Conservation (phyloP, 2,888 invertebrate genomes). For the Yponomeuta sedellus region DNA sequence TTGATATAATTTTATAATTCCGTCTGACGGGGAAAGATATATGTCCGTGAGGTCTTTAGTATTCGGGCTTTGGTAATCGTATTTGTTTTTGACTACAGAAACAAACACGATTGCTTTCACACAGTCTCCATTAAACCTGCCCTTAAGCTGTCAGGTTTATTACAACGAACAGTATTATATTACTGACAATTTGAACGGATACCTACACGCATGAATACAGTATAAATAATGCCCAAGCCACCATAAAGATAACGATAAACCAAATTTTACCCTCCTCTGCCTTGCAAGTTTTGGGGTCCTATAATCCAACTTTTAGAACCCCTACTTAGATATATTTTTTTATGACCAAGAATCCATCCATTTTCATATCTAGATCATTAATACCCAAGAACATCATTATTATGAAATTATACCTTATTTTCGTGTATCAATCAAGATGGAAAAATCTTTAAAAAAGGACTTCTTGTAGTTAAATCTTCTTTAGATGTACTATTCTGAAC, state of each 20-base stretch:
- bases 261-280: conserved; percentile 67
- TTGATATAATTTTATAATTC: too few species aligned
- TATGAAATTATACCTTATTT: too few species aligned
- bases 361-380: background rate
- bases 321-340: background rate
- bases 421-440: too few species aligned
- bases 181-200: conserved; percentile 35
- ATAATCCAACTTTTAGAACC: background rate
- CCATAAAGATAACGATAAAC: conserved; percentile 74
- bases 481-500: too few species aligned
- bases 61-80: too few species aligned
- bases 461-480: too few species aligned
- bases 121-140: background rate
- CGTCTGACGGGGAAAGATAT: too few species aligned
- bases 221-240: conserved; percentile 67
- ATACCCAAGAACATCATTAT: background rate
- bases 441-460: too few species aligned
- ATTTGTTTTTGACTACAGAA: background rate
- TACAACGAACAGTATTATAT: conserved; percentile 54
- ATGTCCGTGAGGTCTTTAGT: conserved; percentile 33
- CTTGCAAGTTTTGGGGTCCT: conserved; percentile 37
- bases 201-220: conserved; percentile 62
- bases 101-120: background rate
- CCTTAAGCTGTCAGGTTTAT: conserved; percentile 3
- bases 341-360: background rate